Evolutionary conservation across 2,797 vertebrate genomes (phyloP).

Genomic region (Micromesistius poutassou): DNA sequence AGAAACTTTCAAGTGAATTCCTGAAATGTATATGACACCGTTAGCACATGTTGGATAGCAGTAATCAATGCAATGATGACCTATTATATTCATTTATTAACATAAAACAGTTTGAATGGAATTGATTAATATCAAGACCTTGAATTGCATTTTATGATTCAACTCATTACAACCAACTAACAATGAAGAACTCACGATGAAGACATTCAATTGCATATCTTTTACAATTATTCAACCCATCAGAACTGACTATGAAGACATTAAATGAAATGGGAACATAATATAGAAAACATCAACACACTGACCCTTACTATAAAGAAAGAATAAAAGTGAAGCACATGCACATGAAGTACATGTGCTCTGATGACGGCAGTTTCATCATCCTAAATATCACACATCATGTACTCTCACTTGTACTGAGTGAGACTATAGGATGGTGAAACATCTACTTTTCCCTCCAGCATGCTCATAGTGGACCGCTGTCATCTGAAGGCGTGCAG

Average conservation of each 20-base stretch:
- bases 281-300: background rate
- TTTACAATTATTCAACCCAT: background rate
- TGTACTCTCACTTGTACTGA: background rate
- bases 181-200: background rate
- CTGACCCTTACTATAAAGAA: too few species aligned
- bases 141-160: background rate
- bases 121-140: background rate
- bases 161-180: background rate
- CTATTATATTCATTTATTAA: background rate
- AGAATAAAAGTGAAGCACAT: background rate
- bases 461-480: background rate
- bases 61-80: too few species aligned
- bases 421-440: background rate
- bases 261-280: background rate
- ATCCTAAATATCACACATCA: background rate
- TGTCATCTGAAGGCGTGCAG: constrained; percentile 52
- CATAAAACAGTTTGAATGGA: background rate
- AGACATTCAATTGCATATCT: background rate
- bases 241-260: background rate
- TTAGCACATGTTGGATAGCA: too few species aligned
- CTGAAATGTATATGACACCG: background rate
- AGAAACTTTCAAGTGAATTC: background rate
- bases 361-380: background rate
- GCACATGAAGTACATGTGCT: background rate
- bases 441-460: background rate